Evolutionary conservation across 2,888 invertebrate species (phyloP).

Genomic region (Carpatolechia fugitivella): DNA sequence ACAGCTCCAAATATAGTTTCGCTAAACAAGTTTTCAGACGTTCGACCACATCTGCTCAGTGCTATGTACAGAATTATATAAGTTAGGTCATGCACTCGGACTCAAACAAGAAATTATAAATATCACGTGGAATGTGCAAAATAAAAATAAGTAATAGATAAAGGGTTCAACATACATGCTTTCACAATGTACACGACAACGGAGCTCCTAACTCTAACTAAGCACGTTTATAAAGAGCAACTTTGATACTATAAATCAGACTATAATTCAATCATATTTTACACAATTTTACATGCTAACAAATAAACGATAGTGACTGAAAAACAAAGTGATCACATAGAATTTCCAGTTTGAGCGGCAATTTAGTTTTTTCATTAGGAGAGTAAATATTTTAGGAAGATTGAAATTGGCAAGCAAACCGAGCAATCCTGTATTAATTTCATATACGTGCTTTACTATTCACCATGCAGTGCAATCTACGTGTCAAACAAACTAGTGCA

Average conservation of each 20-base stretch:
- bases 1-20: neutral
- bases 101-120: slow-evolving; percentile 71
- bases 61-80: neutral
- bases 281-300: too few species aligned
- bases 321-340: slow-evolving; percentile 22
- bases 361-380: slow-evolving; percentile 28
- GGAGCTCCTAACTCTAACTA: neutral
- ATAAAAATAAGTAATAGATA: slow-evolving; percentile 30
- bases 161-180: slow-evolving; percentile 31
- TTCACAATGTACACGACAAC: slow-evolving; percentile 16
- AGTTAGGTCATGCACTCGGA: slow-evolving; percentile 50
- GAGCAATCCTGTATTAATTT: slow-evolving; percentile 16
- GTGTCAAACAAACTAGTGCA: slow-evolving; percentile 48
- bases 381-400: slow-evolving; percentile 22
- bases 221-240: neutral
- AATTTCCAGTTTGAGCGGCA: slow-evolving; percentile 67
- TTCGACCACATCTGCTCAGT: neutral
- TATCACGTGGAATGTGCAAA: slow-evolving; percentile 41
- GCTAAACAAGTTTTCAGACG: neutral
- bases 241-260: neutral
- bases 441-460: slow-evolving; percentile 34
- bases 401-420: slow-evolving; percentile 22
- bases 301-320: too few species aligned
- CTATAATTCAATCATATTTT: too few species aligned
- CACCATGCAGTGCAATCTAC: slow-evolving; percentile 64